phyloP scores from a whole-genome alignment of 1,140 invertebrate genomes.

The Megalonaias nervosa region DNA sequence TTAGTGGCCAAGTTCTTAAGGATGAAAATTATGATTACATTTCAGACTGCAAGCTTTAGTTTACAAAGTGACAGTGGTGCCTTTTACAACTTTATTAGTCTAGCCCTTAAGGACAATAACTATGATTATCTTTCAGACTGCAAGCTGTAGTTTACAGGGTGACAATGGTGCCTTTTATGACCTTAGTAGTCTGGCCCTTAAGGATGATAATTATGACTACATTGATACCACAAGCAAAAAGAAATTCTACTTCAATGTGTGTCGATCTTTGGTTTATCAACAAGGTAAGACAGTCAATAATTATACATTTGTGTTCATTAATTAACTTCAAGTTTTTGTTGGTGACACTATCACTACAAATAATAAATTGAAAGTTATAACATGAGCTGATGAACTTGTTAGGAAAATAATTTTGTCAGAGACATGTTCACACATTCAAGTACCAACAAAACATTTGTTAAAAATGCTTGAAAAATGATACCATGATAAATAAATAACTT shows the following conservation, averaged over 20 bases:
- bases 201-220: constrained; percentile 26
- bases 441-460: too few species aligned
- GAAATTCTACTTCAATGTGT: constrained; percentile 29
- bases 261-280: constrained; percentile 23
- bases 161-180: constrained; percentile 7
- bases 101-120: constrained; percentile 15
- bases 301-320: too few species aligned
- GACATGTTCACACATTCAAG: too few species aligned
- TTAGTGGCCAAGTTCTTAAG: not conserved
- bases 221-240: constrained; percentile 14
- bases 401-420: too few species aligned
- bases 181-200: constrained; percentile 2
- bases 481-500: too few species aligned
- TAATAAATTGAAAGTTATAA: too few species aligned
- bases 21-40: constrained; percentile 26
- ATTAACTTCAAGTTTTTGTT: too few species aligned
- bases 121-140: constrained; percentile 12
- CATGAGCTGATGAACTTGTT: too few species aligned
- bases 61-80: not conserved
- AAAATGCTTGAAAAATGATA: too few species aligned
- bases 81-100: constrained; percentile 1
- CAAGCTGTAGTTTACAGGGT: constrained; percentile 6
- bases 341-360: too few species aligned
- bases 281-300: constrained; percentile 4
- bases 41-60: constrained; percentile 1